Conservation (phyloP, 2,888 invertebrate species). For the Stramonita haemastoma region DNA sequence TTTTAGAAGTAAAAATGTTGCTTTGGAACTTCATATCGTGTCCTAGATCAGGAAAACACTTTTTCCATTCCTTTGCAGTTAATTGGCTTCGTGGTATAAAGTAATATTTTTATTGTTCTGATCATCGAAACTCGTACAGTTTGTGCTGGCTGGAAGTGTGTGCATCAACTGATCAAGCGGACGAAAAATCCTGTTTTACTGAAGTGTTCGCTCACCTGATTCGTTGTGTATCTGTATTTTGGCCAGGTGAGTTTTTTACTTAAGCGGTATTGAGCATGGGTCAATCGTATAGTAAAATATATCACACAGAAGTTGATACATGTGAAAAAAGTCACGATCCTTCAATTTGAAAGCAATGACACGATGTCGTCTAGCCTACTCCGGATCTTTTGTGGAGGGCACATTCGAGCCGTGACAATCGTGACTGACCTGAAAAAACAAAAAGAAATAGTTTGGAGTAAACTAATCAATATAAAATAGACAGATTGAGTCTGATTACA, state of each 20-base stretch:
- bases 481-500: no score
- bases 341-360: not conserved
- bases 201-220: conserved; percentile 21
- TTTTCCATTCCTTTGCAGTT: not conserved
- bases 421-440: no score
- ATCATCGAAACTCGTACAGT: not conserved
- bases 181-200: conserved; percentile 26
- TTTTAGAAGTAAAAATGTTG: conserved; percentile 35
- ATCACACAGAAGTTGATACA: not conserved
- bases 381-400: not conserved
- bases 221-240: not conserved
- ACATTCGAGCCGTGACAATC: not conserved
- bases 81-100: not conserved
- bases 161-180: conserved; percentile 1
- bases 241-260: conserved; percentile 14
- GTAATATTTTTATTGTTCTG: not conserved
- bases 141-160: not conserved
- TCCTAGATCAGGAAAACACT: not conserved
- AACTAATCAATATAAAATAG: no score
- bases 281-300: not conserved
- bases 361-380: not conserved
- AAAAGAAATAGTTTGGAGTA: no score
- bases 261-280: no score
- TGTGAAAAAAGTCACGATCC: not conserved
- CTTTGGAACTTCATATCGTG: not conserved